These are phyloP conservation scores for Agrochola macilenta DNA, from an alignment of 2,888 invertebrate species.

Conservation along the genomic window DNA sequence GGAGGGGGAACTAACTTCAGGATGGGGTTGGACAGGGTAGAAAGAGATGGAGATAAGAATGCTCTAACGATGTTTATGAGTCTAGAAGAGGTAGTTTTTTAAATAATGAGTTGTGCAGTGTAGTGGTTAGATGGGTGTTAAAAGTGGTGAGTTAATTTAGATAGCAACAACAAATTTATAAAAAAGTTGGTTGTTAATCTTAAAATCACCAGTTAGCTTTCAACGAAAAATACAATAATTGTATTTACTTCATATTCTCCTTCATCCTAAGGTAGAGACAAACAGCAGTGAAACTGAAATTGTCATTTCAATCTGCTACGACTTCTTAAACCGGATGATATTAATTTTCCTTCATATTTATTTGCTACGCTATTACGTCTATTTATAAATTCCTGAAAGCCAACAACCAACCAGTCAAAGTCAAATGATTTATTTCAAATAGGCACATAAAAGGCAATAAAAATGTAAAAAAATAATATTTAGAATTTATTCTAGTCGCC, in stretches of 20 bases:
- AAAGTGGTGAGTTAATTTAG: neutral
- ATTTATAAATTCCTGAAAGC: neutral
- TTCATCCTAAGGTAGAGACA: neutral
- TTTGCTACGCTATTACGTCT: neutral
- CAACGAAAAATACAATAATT: neutral
- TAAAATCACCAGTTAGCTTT: neutral
- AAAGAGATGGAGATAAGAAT: conserved; percentile 31
- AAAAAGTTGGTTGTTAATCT: neutral
- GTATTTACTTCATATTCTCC: neutral
- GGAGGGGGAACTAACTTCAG: conserved; percentile 14
- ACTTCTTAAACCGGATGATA: neutral
- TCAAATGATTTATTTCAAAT: too few relatives aligned
- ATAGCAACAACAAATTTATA: neutral
- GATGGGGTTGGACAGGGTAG: conserved; percentile 33
- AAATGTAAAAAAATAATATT: too few relatives aligned
- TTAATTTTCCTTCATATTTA: neutral
- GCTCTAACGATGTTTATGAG: conserved; percentile 14
- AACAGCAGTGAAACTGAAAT: neutral
- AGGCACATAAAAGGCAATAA: too few relatives aligned
- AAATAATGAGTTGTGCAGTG: neutral
- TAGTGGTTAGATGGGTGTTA: neutral
- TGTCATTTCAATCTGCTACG: neutral
- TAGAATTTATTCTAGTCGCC: too few relatives aligned
- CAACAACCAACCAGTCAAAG: neutral
- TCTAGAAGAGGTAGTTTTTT: neutral